These are phyloP conservation scores for Thaumatotibia leucotreta DNA, from an alignment of 1,140 invertebrate genomes.

Conservation along the genomic window DNA sequence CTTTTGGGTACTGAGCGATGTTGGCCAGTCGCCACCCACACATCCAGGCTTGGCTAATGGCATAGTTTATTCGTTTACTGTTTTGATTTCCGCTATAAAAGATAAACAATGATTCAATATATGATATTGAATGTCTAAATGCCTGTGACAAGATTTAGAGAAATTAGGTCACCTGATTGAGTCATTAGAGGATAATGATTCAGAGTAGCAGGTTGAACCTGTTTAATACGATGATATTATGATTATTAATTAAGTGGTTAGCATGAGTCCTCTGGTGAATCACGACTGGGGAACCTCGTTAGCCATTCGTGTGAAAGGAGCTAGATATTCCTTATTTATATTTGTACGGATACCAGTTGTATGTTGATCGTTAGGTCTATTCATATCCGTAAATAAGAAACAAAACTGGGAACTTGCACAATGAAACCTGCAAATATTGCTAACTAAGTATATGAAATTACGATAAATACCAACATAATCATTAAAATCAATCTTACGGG, in stretches of 20 bases:
- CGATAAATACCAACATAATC: too few relatives aligned
- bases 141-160: too few relatives aligned
- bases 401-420: too few relatives aligned
- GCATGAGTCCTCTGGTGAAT: neutral
- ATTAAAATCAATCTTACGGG: too few relatives aligned
- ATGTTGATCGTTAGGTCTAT: too few relatives aligned
- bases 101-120: neutral
- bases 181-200: neutral
- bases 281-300: neutral
- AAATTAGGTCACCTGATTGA: neutral
- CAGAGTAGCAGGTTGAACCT: neutral
- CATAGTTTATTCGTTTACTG: conserved; percentile 3
- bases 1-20: neutral
- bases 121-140: too few relatives aligned
- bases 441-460: too few relatives aligned
- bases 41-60: neutral
- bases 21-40: neutral
- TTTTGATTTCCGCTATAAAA: conserved; percentile 11
- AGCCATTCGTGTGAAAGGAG: neutral
- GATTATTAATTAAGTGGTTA: neutral
- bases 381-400: too few relatives aligned
- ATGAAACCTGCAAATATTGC: too few relatives aligned
- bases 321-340: too few relatives aligned
- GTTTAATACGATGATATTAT: neutral
- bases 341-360: too few relatives aligned